Percentiles rank a stretch among this genome's conserved stretches.
These are phyloP conservation scores for Micronycteris hirsuta DNA, from an alignment of 2,113 vertebrate genomes.

Conservation along the genomic window DNA sequence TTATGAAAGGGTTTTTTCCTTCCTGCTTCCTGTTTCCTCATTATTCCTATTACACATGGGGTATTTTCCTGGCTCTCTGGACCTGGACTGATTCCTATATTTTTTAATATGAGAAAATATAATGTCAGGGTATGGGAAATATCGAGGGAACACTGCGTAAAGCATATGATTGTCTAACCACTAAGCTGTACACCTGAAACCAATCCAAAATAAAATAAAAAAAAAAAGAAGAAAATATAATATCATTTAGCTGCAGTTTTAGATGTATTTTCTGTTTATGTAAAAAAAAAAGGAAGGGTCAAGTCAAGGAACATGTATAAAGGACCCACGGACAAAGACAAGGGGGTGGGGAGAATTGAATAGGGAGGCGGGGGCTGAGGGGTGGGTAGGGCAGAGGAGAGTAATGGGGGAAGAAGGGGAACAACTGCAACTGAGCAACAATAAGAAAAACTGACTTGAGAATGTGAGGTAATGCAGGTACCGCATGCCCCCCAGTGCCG, in stretches of 20 bases:
- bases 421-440: background rate
- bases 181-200: background rate
- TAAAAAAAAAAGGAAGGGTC: background rate
- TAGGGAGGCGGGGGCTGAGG: too few species aligned
- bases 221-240: background rate
- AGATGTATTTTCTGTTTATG: background rate
- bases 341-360: too few species aligned
- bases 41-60: background rate
- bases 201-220: background rate
- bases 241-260: background rate
- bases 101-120: background rate
- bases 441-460: background rate
- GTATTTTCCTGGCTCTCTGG: background rate
- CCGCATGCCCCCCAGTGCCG: fast-evolving
- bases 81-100: background rate
- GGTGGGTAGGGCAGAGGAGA: too few species aligned
- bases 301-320: too few species aligned
- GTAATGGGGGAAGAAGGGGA: too few species aligned
- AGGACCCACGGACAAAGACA: too few species aligned
- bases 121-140: background rate
- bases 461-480: background rate
- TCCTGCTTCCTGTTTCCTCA: background rate
- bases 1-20: background rate
- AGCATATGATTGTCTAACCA: background rate
- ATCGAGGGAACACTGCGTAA: background rate